phyloP scores from a whole-genome alignment of 2,113 vertebrate species.

The Cacatua alba region DNA sequence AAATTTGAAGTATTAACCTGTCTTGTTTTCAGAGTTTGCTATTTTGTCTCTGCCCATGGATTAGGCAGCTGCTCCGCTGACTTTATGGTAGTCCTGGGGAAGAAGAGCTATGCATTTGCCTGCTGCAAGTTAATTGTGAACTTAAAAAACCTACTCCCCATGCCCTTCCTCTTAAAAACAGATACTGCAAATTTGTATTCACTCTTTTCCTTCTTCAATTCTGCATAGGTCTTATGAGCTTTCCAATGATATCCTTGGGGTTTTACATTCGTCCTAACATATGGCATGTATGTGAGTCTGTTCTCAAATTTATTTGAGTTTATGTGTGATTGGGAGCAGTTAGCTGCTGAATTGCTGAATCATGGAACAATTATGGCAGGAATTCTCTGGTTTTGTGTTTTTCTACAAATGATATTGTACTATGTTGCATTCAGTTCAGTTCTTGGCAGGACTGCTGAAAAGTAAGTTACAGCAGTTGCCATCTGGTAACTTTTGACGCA shows the following conservation, averaged over 20 bases:
- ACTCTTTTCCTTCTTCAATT: background rate
- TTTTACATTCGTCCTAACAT: slow-evolving; percentile 66
- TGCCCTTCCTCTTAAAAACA: slow-evolving; percentile 29
- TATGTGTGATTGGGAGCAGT: slow-evolving; percentile 67
- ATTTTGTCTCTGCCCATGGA: background rate
- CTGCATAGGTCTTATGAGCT: background rate
- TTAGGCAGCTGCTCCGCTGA: slow-evolving; percentile 13
- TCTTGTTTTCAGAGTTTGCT: background rate
- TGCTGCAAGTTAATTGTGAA: background rate
- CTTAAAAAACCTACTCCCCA: slow-evolving; percentile 32
- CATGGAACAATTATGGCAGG: slow-evolving; percentile 64
- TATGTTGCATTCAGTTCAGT: background rate
- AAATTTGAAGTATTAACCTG: background rate
- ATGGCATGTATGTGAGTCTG: slow-evolving; percentile 59
- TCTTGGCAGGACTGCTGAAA: slow-evolving; percentile 26
- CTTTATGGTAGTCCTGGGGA: slow-evolving; percentile 10
- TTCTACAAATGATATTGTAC: slow-evolving; percentile 40
- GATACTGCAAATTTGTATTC: slow-evolving; percentile 37
- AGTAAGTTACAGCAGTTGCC: slow-evolving; percentile 49
- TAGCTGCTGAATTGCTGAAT: slow-evolving; percentile 71
- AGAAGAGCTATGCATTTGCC: background rate
- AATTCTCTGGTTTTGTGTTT: slow-evolving; percentile 20
- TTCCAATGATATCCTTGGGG: slow-evolving; percentile 38
- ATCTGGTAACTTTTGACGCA: slow-evolving; percentile 53
- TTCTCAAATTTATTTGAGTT: slow-evolving; percentile 63